Conservation (phyloP, 1,140 invertebrate species). For the Scaptomyza montana region DNA sequence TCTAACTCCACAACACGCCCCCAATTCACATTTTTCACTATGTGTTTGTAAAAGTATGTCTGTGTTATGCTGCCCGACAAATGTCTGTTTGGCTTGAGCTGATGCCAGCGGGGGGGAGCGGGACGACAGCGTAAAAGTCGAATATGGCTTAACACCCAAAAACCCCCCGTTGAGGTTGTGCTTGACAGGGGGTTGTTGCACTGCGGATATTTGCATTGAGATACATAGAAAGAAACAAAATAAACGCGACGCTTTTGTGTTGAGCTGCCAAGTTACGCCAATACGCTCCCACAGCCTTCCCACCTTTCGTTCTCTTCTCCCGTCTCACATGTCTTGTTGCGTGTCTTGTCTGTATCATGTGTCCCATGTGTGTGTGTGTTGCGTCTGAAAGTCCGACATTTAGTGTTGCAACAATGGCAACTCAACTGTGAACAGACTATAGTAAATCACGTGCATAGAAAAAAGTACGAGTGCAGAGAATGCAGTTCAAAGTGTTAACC, state of each 20-base stretch:
- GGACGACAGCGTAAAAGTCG: conserved; percentile 5
- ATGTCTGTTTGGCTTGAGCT: conserved; percentile 34
- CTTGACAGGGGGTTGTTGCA: conserved; percentile 37
- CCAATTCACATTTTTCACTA: neutral
- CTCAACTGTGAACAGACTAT: conserved; percentile 8
- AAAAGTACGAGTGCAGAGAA: neutral
- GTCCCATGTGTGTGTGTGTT: conserved; percentile 44
- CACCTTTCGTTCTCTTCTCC: neutral
- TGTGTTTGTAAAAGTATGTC: neutral
- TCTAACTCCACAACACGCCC: neutral
- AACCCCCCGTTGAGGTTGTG: conserved; percentile 1
- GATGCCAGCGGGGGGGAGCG: neutral
- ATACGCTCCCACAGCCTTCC: neutral
- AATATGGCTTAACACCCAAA: neutral
- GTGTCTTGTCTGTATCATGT: conserved; percentile 12
- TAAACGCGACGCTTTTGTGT: conserved; percentile 33
- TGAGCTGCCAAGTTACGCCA: conserved; percentile 6
- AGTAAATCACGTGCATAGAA: neutral
- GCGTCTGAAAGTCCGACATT: conserved; percentile 27
- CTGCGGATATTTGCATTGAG: conserved; percentile 69
- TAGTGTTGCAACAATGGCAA: conserved; percentile 7
- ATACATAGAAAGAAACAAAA: conserved; percentile 47
- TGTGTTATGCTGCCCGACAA: too few relatives aligned
- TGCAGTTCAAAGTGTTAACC: neutral
- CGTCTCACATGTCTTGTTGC: neutral